Base-by-base conservation (phyloP, 2,113 vertebrate species). In the Colaptes auratus region DNA sequence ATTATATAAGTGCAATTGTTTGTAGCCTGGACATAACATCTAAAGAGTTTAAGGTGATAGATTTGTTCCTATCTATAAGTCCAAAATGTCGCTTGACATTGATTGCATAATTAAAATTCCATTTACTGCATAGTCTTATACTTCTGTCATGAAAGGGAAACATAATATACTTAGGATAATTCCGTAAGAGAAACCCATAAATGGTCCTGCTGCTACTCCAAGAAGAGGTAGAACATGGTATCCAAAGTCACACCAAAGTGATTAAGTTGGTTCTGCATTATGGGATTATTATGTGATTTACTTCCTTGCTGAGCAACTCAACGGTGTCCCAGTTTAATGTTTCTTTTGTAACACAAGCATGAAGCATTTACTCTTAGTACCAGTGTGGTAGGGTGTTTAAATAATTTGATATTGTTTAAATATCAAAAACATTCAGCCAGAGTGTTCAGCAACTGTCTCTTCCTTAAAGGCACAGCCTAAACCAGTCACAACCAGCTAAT, bases 1-100 rank as follows among this genome's bases (percentile, higher is more conserved):
- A 73, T n/a, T 70, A 82, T 90, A 90, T 94, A 85, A 86, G 18
- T 74, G 23, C 27, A 80, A 64, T 64, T 77, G 3, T 95, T 93
- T 67, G 50, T 94, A 64, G 63, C 67, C n/a, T 82, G 24, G 56
- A 56, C 56, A 36, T 27, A 67, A 69, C 9, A 88, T 88, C 60
- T 83, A 59, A 82, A 81, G 82, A 91, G 23, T 69, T 63, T 67
- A 69, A 69, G n/a, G 55, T 60, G 39, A 56, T 21, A 84, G 39
- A 60, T 91, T 72, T 88, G 28, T 77, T 76, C 35, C 25, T 7
- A 2, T 56, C 6, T 91, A 28, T 30, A 74, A 23, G 28, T 79
- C 42, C 3, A 1, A 88, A 86, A 65, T 35, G 36, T 21, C 91
- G 7, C 24, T 88, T 65, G 74, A 65, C 25, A 33, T 27, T 86